Evolutionary conservation across 2,888 invertebrate genomes (phyloP).

Genomic region (Agonopterix alstromeriana): DNA sequence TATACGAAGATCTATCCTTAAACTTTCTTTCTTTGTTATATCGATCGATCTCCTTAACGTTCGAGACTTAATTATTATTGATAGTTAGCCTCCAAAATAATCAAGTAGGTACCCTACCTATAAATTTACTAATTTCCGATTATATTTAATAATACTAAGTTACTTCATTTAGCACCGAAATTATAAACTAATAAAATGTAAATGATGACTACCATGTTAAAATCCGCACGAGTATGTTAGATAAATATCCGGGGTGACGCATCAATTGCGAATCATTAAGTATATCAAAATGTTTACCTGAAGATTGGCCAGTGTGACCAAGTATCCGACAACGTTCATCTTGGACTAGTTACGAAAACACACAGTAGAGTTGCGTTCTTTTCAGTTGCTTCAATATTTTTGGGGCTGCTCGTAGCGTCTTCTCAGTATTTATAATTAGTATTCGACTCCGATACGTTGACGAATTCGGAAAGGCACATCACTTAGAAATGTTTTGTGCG

Average conservation of each 20-base stretch:
- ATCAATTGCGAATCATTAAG: not conserved
- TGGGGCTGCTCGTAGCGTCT: constrained; percentile 12
- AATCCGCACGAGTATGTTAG: constrained; percentile 16
- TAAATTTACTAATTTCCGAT: too few relatives aligned
- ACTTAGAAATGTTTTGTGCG: constrained; percentile 27
- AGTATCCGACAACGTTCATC: constrained; percentile 30
- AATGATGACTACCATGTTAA: constrained; percentile 17
- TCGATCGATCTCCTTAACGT: too few relatives aligned
- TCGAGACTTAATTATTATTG: too few relatives aligned
- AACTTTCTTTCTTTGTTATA: too few relatives aligned
- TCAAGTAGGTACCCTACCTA: too few relatives aligned
- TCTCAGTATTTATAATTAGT: constrained; percentile 39
- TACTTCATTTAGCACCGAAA: too few relatives aligned
- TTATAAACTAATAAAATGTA: too few relatives aligned
- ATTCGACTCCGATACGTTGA: constrained; percentile 29
- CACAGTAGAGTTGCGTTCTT: constrained; percentile 12
- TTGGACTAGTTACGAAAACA: constrained; percentile 5
- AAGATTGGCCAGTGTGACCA: constrained; percentile 31
- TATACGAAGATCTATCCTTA: too few relatives aligned
- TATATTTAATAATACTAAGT: too few relatives aligned
- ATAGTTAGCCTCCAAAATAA: too few relatives aligned
- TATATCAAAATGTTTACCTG: constrained; percentile 21
- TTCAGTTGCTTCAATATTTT: constrained; percentile 15
- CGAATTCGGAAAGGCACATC: constrained; percentile 27
- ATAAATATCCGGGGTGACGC: constrained; percentile 15